phyloP scores from a whole-genome alignment of 2,797 vertebrate species.

The Momotus momota region DNA sequence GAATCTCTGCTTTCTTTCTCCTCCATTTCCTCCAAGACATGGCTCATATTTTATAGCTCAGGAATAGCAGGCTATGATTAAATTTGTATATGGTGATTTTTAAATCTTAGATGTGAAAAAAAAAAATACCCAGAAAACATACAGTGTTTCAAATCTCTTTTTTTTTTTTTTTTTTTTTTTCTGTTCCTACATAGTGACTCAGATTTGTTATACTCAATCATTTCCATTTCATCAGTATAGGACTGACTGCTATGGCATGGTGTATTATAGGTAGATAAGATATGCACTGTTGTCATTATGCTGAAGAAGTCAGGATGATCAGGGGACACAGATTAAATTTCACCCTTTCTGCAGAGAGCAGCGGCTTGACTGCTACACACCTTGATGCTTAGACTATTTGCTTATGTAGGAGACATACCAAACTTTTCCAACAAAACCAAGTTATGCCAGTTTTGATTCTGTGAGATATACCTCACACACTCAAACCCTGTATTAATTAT shows the following conservation, averaged over 20 bases:
- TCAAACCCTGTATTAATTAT: background rate
- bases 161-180: background rate
- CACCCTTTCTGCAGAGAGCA: background rate
- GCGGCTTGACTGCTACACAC: background rate
- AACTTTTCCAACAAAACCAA: background rate
- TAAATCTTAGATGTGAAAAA: background rate
- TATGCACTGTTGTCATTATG: background rate
- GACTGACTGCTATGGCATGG: background rate
- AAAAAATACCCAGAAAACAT: background rate
- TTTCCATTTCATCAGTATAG: background rate
- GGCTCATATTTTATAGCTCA: background rate
- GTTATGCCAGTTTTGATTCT: background rate
- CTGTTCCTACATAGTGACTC: background rate
- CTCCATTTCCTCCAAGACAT: background rate
- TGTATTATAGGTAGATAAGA: constrained; percentile 13
- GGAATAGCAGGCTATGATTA: background rate
- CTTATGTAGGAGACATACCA: background rate
- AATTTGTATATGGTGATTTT: background rate
- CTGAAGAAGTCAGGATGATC: background rate
- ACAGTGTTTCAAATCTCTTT: background rate
- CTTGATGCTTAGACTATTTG: background rate
- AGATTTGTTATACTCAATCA: background rate
- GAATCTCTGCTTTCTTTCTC: background rate
- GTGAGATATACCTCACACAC: background rate
- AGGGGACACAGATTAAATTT: background rate